Evolutionary conservation across 2,797 vertebrate species (phyloP).

Genomic region (Sebastes steindachneri): DNA sequence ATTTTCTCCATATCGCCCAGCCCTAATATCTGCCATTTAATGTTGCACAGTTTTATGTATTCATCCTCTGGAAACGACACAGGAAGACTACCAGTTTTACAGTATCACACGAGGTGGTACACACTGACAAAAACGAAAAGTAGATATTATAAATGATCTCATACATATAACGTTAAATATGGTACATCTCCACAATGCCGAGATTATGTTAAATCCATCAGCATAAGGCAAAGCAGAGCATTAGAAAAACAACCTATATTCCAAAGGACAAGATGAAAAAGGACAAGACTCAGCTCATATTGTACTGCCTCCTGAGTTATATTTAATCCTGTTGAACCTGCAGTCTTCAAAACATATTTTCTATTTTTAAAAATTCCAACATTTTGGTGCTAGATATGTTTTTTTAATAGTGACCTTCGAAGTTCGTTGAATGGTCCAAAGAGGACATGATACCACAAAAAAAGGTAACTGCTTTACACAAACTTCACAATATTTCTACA

Average conservation of each 20-base stretch:
- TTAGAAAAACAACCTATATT: conserved; percentile 16
- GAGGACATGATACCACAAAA: neutral
- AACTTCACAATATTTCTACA: neutral
- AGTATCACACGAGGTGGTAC: neutral
- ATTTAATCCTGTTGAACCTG: neutral
- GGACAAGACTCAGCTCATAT: neutral
- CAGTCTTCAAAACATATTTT: conserved; percentile 2
- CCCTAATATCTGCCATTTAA: conserved; percentile 4
- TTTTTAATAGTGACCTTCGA: neutral
- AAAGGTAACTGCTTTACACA: neutral
- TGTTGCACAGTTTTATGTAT: conserved; percentile 3
- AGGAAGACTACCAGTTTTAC: neutral
- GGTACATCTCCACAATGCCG: neutral
- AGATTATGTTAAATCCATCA: neutral
- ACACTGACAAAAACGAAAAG: neutral
- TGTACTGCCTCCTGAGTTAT: neutral
- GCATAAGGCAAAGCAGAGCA: neutral
- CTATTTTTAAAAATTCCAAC: conserved; percentile 10
- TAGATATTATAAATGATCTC: conserved; percentile 2
- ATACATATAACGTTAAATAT: conserved; percentile 4
- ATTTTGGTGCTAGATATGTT: neutral
- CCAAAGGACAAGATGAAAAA: conserved; percentile 18
- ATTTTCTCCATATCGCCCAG: neutral
- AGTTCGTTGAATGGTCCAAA: neutral
- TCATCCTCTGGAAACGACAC: neutral